Conservation (phyloP, 1,140 invertebrate genomes). For the Thaumetopoea pityocampa region DNA sequence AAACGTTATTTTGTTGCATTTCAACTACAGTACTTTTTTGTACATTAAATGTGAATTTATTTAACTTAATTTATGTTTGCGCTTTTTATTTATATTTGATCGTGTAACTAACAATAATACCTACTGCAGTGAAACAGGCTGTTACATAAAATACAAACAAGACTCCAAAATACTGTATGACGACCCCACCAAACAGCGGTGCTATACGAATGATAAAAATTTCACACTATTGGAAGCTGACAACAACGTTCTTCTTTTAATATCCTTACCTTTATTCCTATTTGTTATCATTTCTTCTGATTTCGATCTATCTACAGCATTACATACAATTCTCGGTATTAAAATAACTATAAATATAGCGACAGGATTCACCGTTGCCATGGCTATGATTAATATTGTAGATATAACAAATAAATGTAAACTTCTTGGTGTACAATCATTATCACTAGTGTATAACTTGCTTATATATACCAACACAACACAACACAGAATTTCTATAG, state of each 20-base stretch:
- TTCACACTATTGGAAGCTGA: conserved; percentile 62
- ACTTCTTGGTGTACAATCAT: conserved; percentile 40
- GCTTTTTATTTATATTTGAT: conserved; percentile 1
- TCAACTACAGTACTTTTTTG: too few relatives aligned
- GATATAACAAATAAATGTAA: conserved; percentile 57
- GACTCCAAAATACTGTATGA: conserved; percentile 21
- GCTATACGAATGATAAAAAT: conserved; percentile 58
- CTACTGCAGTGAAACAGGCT: conserved; percentile 9
- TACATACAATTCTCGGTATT: conserved; percentile 51
- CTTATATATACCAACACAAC: conserved; percentile 59
- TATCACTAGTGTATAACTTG: conserved; percentile 50
- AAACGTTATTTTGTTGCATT: too few relatives aligned
- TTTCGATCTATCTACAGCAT: conserved; percentile 53
- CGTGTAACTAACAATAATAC: conserved; percentile 13
- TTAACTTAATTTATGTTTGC: conserved; percentile 11
- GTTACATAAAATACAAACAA: conserved; percentile 14
- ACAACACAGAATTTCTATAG: conserved; percentile 56
- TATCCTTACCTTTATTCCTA: conserved; percentile 38
- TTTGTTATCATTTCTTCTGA: conserved; percentile 60
- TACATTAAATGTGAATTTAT: background rate
- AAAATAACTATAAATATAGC: conserved; percentile 49
- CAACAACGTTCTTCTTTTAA: conserved; percentile 58
- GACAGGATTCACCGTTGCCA: conserved; percentile 29
- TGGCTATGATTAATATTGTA: conserved; percentile 42
- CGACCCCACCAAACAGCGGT: conserved; percentile 52